A percentile compares a stretch with the other conserved stretches of the same genome.
These are phyloP conservation scores for Slavum lentiscoides DNA, from an alignment of 2,888 invertebrate genomes.

Conservation along the genomic window DNA sequence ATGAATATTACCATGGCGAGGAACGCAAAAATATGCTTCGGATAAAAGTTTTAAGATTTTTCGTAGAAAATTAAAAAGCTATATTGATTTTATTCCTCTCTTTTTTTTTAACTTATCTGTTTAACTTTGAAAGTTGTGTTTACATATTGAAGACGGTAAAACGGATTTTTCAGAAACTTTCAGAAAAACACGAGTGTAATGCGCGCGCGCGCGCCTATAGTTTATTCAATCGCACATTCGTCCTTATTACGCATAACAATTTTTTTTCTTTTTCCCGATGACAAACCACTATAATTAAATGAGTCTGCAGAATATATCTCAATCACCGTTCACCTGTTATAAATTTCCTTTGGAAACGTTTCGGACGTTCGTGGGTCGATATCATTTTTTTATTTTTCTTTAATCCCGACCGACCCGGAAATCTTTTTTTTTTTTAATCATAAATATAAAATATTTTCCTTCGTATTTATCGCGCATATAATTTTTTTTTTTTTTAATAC, in stretches of 20 bases:
- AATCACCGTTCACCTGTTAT: no score
- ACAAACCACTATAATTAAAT: not conserved
- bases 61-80: conserved; percentile 27
- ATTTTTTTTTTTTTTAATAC: no score
- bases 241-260: not conserved
- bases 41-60: conserved; percentile 39
- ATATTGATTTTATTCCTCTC: conserved; percentile 33
- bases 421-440: no score
- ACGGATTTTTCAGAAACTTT: conserved; percentile 15
- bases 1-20: not conserved
- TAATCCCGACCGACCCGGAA: no score
- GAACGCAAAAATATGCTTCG: conserved; percentile 21
- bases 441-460: no score
- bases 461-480: no score
- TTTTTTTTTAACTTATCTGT: conserved; percentile 38
- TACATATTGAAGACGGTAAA: not conserved
- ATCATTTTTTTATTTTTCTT: no score
- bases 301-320: not conserved
- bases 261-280: not conserved
- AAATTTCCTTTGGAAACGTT: no score
- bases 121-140: conserved; percentile 31
- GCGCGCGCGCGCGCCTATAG: not conserved
- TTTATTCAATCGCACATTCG: conserved; percentile 4
- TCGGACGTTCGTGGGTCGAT: no score
- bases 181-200: not conserved